Percentiles rank a stretch among this genome's conserved stretches.
Evolutionary conservation across 2,797 vertebrate species (phyloP).

Genomic region (Bradypodion pumilum): DNA sequence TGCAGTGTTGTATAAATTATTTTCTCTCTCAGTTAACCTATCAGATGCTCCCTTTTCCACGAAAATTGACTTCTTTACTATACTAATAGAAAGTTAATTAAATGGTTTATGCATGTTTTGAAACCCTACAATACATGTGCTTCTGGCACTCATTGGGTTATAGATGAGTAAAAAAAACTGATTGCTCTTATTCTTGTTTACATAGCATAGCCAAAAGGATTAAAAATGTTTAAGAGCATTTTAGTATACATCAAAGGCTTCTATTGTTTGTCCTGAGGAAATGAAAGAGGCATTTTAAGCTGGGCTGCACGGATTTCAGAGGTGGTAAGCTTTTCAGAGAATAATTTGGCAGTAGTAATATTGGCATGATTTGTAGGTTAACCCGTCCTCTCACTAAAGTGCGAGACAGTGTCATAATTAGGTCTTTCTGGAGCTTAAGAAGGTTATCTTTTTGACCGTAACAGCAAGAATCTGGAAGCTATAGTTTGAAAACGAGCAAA

Average conservation of each 20-base stretch:
- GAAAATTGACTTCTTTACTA: neutral
- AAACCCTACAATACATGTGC: neutral
- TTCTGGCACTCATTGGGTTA: neutral
- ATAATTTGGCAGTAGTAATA: neutral
- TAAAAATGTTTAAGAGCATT: neutral
- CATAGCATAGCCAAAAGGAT: neutral
- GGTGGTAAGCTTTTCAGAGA: neutral
- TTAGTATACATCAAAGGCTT: slow-evolving; percentile 11
- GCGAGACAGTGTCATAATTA: neutral
- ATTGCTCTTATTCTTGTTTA: slow-evolving; percentile 36
- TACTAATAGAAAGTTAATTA: slow-evolving; percentile 22
- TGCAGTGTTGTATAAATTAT: neutral
- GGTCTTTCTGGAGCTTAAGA: too few relatives aligned
- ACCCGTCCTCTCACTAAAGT: neutral
- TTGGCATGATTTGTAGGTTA: neutral
- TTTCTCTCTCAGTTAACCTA: neutral
- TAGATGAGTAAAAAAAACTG: neutral
- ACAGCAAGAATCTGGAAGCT: too few relatives aligned
- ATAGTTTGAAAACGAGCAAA: neutral
- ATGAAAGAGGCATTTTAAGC: neutral
- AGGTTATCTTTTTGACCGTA: too few relatives aligned
- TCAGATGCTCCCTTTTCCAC: neutral
- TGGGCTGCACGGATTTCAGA: neutral
- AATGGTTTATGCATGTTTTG: neutral
- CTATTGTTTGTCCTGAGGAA: slow-evolving; percentile 1